A percentile compares a stretch with the other conserved stretches of the same genome.
Evolutionary conservation across 2,888 invertebrate genomes (phyloP).

Genomic region (Drosophila prolongata): DNA sequence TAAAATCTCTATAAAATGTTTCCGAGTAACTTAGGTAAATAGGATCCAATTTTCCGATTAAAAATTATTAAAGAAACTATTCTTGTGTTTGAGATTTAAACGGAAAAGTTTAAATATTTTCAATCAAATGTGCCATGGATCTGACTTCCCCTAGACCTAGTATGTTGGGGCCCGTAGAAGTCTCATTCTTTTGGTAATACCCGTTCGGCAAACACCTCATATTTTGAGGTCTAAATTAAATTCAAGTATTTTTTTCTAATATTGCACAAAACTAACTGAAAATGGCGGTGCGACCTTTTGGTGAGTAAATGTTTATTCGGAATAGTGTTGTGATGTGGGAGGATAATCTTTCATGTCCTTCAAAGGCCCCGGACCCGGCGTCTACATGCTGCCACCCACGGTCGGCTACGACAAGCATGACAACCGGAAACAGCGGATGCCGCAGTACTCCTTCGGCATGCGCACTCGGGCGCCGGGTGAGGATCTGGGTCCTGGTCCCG

Average conservation of each 20-base stretch:
- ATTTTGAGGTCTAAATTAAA: constrained; percentile 64
- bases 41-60: neutral
- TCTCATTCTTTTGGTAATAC: constrained; percentile 21
- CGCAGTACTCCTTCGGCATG: constrained; percentile 81
- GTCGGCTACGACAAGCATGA: constrained; percentile 87
- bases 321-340: too few relatives aligned
- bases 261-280: constrained; percentile 68
- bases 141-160: neutral
- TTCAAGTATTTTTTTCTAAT: constrained; percentile 53
- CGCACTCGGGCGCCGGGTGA: constrained; percentile 48
- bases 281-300: constrained; percentile 63
- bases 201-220: constrained; percentile 56
- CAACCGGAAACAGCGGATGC: constrained; percentile 85
- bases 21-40: constrained; percentile 4
- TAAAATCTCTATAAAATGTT: neutral
- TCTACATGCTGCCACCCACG: constrained; percentile 86
- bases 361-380: constrained; percentile 87
- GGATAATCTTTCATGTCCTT: neutral
- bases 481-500: constrained; percentile 81
- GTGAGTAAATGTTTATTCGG: constrained; percentile 33
- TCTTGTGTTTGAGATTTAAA: too few relatives aligned
- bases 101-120: neutral
- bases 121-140: constrained; percentile 16
- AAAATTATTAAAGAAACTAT: neutral
- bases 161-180: neutral